phyloP scores from a whole-genome alignment of 2,113 vertebrate species.

The Ageneiosus marmoratus region DNA sequence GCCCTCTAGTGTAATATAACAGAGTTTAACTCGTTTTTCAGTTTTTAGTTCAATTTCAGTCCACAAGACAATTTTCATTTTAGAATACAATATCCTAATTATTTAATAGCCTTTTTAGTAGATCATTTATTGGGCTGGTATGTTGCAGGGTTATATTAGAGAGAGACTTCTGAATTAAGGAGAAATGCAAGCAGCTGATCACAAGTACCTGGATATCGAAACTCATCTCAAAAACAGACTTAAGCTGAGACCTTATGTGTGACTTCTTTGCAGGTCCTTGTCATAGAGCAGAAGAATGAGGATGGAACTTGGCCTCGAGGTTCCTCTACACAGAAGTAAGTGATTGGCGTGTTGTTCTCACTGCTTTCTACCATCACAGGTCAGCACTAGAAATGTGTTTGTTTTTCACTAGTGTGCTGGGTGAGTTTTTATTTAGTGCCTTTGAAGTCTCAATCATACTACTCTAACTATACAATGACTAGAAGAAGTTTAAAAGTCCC shows the following conservation, averaged over 20 bases:
- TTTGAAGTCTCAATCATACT: background rate
- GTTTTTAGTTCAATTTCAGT: too few relatives aligned
- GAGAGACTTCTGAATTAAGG: too few relatives aligned
- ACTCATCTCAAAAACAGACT: background rate
- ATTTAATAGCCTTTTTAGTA: too few relatives aligned
- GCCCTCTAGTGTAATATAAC: too few relatives aligned
- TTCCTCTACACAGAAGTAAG: conserved; percentile 92
- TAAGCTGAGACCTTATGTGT: background rate
- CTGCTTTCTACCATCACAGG: conserved; percentile 45
- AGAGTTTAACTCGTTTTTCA: too few relatives aligned
- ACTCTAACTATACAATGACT: background rate
- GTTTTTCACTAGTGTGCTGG: background rate
- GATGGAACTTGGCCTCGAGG: conserved; percentile 96
- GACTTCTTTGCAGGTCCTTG: conserved; percentile 81
- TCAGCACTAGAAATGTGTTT: conserved; percentile 6
- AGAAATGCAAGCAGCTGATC: too few relatives aligned
- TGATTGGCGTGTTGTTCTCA: conserved; percentile 49
- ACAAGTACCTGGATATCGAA: background rate
- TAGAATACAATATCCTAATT: too few relatives aligned
- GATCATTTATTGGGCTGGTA: too few relatives aligned
- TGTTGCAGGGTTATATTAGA: too few relatives aligned
- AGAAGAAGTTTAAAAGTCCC: background rate
- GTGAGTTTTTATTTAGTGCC: conserved; percentile 10
- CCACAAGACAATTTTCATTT: too few relatives aligned
- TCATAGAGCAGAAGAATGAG: conserved; percentile 98